phyloP scores from a whole-genome alignment of 2,888 invertebrate species.

The Dolichopus griseipennis region DNA sequence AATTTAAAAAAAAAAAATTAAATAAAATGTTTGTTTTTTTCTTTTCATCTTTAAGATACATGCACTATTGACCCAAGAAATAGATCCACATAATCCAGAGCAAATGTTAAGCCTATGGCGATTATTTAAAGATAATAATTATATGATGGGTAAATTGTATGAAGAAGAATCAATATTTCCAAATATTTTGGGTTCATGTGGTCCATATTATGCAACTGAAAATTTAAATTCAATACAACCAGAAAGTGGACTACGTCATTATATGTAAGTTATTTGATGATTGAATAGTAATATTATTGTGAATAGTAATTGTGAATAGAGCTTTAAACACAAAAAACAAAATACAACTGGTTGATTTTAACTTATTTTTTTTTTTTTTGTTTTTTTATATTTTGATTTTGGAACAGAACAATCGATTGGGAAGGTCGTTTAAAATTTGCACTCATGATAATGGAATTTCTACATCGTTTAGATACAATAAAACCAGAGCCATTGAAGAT shows the following conservation, averaged over 20 bases:
- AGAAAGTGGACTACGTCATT: conserved; percentile 34
- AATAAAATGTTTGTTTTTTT: too few species aligned
- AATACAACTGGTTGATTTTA: too few species aligned
- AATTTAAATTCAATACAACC: conserved; percentile 33
- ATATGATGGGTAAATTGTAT: conserved; percentile 41
- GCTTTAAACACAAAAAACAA: too few species aligned
- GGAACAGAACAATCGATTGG: conserved; percentile 34
- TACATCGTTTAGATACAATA: conserved; percentile 38
- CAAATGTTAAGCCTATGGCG: conserved; percentile 41
- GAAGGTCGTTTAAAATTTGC: conserved; percentile 36
- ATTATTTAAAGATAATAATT: conserved; percentile 40
- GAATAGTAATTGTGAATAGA: too few species aligned
- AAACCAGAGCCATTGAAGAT: conserved; percentile 40
- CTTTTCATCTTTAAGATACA: conserved; percentile 29
- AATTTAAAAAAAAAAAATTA: too few species aligned
- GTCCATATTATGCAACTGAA: conserved; percentile 40
- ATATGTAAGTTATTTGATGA: conserved; percentile 30
- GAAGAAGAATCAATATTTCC: conserved; percentile 41
- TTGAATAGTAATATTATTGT: too few species aligned
- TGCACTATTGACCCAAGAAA: conserved; percentile 38
- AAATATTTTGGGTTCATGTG: conserved; percentile 37
- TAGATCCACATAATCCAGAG: conserved; percentile 35
- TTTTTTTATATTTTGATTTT: not conserved
- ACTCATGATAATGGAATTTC: conserved; percentile 37
- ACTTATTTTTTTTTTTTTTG: too few species aligned